Evolutionary conservation across 2,888 invertebrate species (phyloP).

Genomic region (Sycophila texana): DNA sequence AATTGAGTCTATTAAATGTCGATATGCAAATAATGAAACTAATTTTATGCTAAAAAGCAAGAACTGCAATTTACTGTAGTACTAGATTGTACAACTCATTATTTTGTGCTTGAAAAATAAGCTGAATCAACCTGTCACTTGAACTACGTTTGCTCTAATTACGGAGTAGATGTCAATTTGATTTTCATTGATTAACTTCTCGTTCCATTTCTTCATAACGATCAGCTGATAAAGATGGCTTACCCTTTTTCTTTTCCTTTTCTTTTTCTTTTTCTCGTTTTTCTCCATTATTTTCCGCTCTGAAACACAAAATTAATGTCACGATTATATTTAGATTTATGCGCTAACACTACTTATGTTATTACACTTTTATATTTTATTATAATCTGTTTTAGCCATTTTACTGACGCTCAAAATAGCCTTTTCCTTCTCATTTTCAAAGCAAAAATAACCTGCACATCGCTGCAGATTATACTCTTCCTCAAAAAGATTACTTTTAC

Average conservation of each 20-base stretch:
- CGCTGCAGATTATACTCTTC: neutral
- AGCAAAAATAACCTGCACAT: neutral
- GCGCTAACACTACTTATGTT: neutral
- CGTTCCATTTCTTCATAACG: no score
- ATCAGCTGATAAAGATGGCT: constrained; percentile 21
- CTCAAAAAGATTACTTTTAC: neutral
- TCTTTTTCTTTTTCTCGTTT: constrained; percentile 73
- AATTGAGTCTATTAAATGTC: no score
- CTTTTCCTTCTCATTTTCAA: neutral
- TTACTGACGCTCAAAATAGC: neutral
- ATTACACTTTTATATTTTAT: neutral
- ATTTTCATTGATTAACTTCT: no score
- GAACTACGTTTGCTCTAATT: no score
- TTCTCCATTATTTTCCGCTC: constrained; percentile 70
- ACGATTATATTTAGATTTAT: neutral
- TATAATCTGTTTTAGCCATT: neutral
- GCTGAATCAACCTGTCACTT: no score
- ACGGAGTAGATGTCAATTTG: no score
- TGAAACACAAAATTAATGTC: constrained; percentile 55
- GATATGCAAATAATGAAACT: neutral
- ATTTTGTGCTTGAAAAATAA: no score
- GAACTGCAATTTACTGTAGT: no score
- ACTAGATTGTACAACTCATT: no score
- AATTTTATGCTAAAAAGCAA: no score
- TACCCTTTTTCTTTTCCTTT: constrained; percentile 72